phyloP scores from a whole-genome alignment of 1,140 invertebrate species.

The Hirudo medicinalis region DNA sequence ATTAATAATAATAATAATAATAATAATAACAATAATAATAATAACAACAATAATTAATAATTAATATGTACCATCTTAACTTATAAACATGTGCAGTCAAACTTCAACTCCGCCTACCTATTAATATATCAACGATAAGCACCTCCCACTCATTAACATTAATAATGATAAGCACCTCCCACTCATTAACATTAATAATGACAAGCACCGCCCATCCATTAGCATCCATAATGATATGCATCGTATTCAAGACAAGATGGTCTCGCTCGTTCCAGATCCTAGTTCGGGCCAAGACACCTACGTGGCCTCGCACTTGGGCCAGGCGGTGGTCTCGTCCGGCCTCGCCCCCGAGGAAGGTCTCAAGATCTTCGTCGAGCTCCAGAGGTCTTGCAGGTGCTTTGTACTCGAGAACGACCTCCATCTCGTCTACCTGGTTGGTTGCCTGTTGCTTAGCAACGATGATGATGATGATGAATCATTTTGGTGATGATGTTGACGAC shows the following conservation, averaged over 20 bases:
- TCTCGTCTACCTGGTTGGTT: slow-evolving; percentile 62
- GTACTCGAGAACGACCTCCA: slow-evolving; percentile 88
- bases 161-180: too few relatives aligned
- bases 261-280: too few relatives aligned
- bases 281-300: slow-evolving; percentile 42
- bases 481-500: not conserved
- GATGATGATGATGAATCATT: not conserved
- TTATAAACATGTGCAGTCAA: too few relatives aligned
- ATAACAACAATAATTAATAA: not conserved
- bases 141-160: too few relatives aligned
- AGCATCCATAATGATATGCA: too few relatives aligned
- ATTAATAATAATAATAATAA: not conserved
- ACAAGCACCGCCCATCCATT: too few relatives aligned
- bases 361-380: slow-evolving; percentile 72
- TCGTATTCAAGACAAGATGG: too few relatives aligned
- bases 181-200: too few relatives aligned
- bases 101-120: too few relatives aligned
- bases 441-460: not conserved
- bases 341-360: slow-evolving; percentile 81
- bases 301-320: slow-evolving; percentile 69
- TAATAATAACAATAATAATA: not conserved
- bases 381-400: slow-evolving; percentile 73
- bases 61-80: not conserved
- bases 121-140: too few relatives aligned
- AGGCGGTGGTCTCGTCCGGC: slow-evolving; percentile 79